Evolutionary conservation across 30 jellyfish, hydroid and myxozoan species (phyloP), one percentile per base, ranked within the genome.

Genomic region (Catostylus mosaicus): DNA sequence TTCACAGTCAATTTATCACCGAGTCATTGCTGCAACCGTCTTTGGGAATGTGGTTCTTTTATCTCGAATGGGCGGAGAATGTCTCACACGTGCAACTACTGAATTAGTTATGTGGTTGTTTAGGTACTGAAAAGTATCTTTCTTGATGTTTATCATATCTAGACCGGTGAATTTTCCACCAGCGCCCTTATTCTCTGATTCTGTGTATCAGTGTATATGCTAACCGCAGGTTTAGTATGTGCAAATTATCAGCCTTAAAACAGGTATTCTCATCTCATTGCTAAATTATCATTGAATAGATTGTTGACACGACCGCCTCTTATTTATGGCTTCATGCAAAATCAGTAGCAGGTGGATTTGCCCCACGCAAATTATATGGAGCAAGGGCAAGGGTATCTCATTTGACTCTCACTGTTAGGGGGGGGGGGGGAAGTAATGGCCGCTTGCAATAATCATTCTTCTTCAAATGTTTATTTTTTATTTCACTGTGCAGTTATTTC

Each of bases 11-110:
- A 77, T 77, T 77, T 47, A 77, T 77, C 72, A 59, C 24, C 56
- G 12, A 52, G 37, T 61, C 56, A 11, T 20, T 19, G 40, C 56
- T 29, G 69, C 34, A 59, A 68, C 78, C 65, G 52, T 45, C 63
- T 27, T 27, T 40, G 69, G 30, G 40, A 77, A 37, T 77, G 88
- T 43, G 88, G 88, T 77, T 37, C 59, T 78, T 37, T 77, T 77
- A 77, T 77, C 78, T 57, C 4, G 24, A 31, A 59, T 29, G 88
- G 88, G 88, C 88, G 88, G 88, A 59, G 88, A 77, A 77, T 47
- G 77, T 77, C 63, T 52, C 52, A n/a, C 78, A 24, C 78, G 34
- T 61, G 30, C 59, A 77, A 40, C 77, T 54, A 77, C 60, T 36
- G 88, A 77, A 62, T 77, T 77, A 77, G 43, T 77, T 40, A 16